These are phyloP conservation scores for Panulirus ornatus DNA, from an alignment of 1,140 invertebrate species.

Conservation along the genomic window DNA sequence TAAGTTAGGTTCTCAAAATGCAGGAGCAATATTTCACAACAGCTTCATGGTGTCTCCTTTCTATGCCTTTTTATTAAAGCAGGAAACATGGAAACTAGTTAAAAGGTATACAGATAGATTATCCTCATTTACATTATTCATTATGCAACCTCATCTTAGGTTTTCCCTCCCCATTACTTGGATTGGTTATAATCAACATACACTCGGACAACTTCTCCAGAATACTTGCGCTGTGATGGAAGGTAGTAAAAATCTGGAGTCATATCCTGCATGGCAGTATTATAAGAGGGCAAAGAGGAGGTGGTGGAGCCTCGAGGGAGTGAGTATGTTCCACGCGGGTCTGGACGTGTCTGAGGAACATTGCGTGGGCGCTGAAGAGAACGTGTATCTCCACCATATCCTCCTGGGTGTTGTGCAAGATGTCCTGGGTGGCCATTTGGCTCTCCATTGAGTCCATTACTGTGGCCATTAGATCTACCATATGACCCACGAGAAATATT, in stretches of 20 bases:
- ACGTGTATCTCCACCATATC: constrained; percentile 75
- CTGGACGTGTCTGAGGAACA: constrained; percentile 74
- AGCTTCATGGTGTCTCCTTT: too few species aligned
- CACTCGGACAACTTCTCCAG: constrained; percentile 93
- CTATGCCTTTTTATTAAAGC: too few species aligned
- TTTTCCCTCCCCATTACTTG: constrained; percentile 52
- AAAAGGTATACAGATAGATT: too few species aligned
- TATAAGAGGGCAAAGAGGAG: constrained; percentile 72
- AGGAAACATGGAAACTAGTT: too few species aligned
- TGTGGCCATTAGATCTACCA: constrained; percentile 55
- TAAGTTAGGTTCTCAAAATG: too few species aligned
- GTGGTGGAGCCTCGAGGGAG: constrained; percentile 62
- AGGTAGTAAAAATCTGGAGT: constrained; percentile 96
- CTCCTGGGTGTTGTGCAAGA: constrained; percentile 36
- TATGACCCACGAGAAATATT: constrained; percentile 76
- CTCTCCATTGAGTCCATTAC: constrained; percentile 50
- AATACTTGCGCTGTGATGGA: constrained; percentile 95
- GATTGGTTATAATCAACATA: constrained; percentile 89
- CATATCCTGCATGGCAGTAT: constrained; percentile 77
- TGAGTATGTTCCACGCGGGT: constrained; percentile 66
- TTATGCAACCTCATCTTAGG: too few species aligned
- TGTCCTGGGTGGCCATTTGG: constrained; percentile 61
- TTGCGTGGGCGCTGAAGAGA: constrained; percentile 82
- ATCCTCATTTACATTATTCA: too few species aligned
- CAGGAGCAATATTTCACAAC: too few species aligned